Percentiles rank a stretch among this genome's conserved stretches.
Evolutionary conservation across 2,113 vertebrate species (phyloP).

Genomic region (Triplophysa rosa): DNA sequence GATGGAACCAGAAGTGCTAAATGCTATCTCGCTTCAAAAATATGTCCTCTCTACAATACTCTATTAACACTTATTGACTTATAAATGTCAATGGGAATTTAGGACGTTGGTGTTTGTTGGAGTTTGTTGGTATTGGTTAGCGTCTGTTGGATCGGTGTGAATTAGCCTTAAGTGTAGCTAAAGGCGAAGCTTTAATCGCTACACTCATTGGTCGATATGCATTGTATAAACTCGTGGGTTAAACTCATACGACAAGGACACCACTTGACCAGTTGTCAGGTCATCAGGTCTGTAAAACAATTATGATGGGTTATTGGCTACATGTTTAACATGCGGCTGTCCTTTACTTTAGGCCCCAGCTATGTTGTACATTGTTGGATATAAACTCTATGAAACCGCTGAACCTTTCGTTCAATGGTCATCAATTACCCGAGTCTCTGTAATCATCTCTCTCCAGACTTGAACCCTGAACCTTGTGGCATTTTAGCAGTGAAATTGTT

Average conservation of each 20-base stretch:
- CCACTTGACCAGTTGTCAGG: slow-evolving; percentile 18
- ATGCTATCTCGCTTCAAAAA: too few relatives aligned
- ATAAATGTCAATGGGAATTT: too few relatives aligned
- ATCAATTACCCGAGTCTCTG: slow-evolving; percentile 20
- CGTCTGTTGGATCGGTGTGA: too few relatives aligned
- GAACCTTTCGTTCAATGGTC: slow-evolving; percentile 30
- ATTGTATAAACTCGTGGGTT: neutral
- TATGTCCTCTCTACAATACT: too few relatives aligned
- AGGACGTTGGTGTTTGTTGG: too few relatives aligned
- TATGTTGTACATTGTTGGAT: slow-evolving; percentile 10
- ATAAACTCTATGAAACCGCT: slow-evolving; percentile 7
- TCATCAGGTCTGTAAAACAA: neutral
- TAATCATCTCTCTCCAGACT: slow-evolving; percentile 32
- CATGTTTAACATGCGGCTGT: neutral
- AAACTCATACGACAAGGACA: neutral
- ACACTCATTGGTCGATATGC: too few relatives aligned
- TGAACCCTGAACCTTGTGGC: slow-evolving; percentile 11
- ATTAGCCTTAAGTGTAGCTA: too few relatives aligned
- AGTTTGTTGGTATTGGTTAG: too few relatives aligned
- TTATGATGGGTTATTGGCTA: neutral
- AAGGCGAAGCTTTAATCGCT: too few relatives aligned
- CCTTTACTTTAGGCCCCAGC: neutral
- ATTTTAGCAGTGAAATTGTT: slow-evolving; percentile 34
- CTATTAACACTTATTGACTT: too few relatives aligned
- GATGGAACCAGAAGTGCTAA: too few relatives aligned